Percentiles rank a stretch among this genome's conserved stretches.
Evolutionary conservation across 1,140 invertebrate species (phyloP).

Genomic region (Eulimnadia texana): DNA sequence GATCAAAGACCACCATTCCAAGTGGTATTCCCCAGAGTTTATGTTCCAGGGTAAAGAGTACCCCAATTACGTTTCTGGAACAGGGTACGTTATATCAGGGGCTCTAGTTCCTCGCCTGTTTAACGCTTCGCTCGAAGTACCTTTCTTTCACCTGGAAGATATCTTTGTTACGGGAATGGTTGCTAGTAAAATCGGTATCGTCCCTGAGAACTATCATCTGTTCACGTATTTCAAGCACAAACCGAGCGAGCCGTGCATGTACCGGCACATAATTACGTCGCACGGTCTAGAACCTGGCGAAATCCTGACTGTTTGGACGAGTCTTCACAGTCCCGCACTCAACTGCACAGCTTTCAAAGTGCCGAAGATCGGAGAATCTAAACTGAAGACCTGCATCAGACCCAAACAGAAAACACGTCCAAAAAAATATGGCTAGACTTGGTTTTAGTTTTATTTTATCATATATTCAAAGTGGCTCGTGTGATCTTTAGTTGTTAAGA

Average conservation of each 20-base stretch:
- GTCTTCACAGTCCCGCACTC: constrained; percentile 7
- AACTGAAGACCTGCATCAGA: constrained; percentile 1
- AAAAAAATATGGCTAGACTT: no score
- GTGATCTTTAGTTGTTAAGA: no score
- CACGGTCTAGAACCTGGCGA: constrained; percentile 23
- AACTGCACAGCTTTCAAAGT: constrained; percentile 9
- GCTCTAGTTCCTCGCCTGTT: constrained; percentile 50
- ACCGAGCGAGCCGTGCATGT: constrained; percentile 20
- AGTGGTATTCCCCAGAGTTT: constrained; percentile 63
- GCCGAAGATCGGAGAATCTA: constrained; percentile 2
- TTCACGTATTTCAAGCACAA: constrained; percentile 32
- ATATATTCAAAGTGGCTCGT: no score
- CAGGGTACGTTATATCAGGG: constrained; percentile 63
- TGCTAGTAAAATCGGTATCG: constrained; percentile 35
- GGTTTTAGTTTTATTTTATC: no score
- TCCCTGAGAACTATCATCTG: constrained; percentile 34
- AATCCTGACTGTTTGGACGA: constrained; percentile 18
- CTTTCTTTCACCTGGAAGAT: constrained; percentile 44
- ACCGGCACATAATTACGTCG: constrained; percentile 22
- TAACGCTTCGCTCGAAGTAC: constrained; percentile 39
- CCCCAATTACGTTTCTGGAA: constrained; percentile 70
- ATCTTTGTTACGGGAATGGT: constrained; percentile 62
- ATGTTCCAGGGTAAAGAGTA: constrained; percentile 57
- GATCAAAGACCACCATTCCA: constrained; percentile 50
- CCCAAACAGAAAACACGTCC: neutral